These are phyloP conservation scores for Beris chalybata DNA, from an alignment of 2,888 invertebrate genomes.

Conservation along the genomic window DNA sequence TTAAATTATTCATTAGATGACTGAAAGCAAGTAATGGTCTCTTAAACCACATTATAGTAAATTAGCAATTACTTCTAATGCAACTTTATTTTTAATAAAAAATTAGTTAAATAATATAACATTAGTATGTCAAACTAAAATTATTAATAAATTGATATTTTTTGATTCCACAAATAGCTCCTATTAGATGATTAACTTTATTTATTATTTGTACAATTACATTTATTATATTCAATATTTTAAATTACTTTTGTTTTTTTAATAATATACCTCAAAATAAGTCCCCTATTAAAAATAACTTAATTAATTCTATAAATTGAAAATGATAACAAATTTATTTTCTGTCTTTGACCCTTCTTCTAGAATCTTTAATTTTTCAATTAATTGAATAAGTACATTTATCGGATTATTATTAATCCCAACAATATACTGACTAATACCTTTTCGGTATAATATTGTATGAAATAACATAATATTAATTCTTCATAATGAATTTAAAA, in stretches of 20 bases:
- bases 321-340: slow-evolving; percentile 71
- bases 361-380: slow-evolving; percentile 58
- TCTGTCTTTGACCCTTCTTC: slow-evolving; percentile 68
- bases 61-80: no score
- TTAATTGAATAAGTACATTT: slow-evolving; percentile 67
- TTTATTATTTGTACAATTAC: slow-evolving; percentile 53
- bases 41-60: no score
- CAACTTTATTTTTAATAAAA: slow-evolving; percentile 66
- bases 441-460: slow-evolving; percentile 55
- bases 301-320: slow-evolving; percentile 55
- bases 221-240: slow-evolving; percentile 59
- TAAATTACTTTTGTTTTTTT: slow-evolving; percentile 60
- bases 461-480: slow-evolving; percentile 58
- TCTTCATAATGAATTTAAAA: slow-evolving; percentile 63
- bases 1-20: no score
- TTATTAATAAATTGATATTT: slow-evolving; percentile 62
- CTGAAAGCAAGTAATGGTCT: no score
- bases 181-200: slow-evolving; percentile 60
- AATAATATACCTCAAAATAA: slow-evolving; percentile 47
- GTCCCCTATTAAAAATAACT: slow-evolving; percentile 46
- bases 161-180: slow-evolving; percentile 71
- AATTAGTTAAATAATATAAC: slow-evolving; percentile 61
- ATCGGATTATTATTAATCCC: no score
- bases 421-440: no score
- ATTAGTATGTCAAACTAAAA: slow-evolving; percentile 70